phyloP scores from a whole-genome alignment of 2,888 invertebrate species.

The Luperina testacea region DNA sequence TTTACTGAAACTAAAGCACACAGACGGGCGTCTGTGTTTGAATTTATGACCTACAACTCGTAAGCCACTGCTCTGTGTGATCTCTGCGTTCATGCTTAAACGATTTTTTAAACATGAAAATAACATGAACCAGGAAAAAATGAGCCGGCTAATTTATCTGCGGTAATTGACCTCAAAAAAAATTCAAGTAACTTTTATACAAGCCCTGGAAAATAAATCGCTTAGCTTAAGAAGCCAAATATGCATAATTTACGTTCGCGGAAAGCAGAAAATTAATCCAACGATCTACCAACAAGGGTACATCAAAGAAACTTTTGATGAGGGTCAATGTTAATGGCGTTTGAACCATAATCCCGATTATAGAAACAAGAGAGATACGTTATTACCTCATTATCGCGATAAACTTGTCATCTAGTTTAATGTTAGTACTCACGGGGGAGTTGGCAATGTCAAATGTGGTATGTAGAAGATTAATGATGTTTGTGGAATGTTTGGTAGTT shows the following conservation, averaged over 20 bases:
- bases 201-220: slow-evolving; percentile 44
- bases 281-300: slow-evolving; percentile 68
- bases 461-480: slow-evolving; percentile 41
- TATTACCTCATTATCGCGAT: slow-evolving; percentile 61
- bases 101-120: slow-evolving; percentile 5
- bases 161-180: background rate
- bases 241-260: slow-evolving; percentile 74
- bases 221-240: slow-evolving; percentile 56
- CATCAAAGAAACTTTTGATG: slow-evolving; percentile 79
- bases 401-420: slow-evolving; percentile 55
- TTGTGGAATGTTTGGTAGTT: slow-evolving; percentile 36
- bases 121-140: background rate
- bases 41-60: background rate
- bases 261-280: slow-evolving; percentile 75
- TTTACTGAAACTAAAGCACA: no score
- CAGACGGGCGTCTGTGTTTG: no score
- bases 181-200: slow-evolving; percentile 4
- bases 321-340: slow-evolving; percentile 79
- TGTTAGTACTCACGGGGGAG: slow-evolving; percentile 37
- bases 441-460: slow-evolving; percentile 31
- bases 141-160: background rate
- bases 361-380: slow-evolving; percentile 59
- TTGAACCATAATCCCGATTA: slow-evolving; percentile 67
- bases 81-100: background rate
- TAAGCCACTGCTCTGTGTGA: background rate